Conservation (phyloP, 2,888 invertebrate genomes). For the Drosophila paramelanica region DNA sequence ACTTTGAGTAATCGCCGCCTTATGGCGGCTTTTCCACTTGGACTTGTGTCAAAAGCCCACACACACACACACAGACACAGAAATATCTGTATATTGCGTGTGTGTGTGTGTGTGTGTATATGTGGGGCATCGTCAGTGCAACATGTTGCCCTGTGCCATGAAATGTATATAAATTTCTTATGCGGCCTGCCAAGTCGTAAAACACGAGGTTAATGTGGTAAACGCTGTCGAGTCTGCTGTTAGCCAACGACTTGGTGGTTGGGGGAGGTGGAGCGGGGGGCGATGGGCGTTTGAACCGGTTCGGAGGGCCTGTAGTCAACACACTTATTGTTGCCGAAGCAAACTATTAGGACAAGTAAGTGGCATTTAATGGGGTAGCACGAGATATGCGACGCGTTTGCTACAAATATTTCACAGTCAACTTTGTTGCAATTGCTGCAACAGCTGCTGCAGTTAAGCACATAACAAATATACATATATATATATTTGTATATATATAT, state of each 20-base stretch:
- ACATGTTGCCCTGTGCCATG: slow-evolving; percentile 73
- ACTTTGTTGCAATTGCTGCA: slow-evolving; percentile 41
- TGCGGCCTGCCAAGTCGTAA: slow-evolving; percentile 77
- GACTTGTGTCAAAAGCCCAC: slow-evolving; percentile 70
- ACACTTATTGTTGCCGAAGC: slow-evolving; percentile 66
- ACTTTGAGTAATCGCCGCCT: slow-evolving; percentile 74
- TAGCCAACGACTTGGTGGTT: slow-evolving; percentile 4
- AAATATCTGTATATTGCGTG: background rate
- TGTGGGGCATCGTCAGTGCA: slow-evolving; percentile 66
- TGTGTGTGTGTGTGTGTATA: slow-evolving; percentile 15
- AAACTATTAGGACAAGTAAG: slow-evolving; percentile 75
- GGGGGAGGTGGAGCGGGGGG: slow-evolving; percentile 5
- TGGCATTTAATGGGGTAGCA: slow-evolving; percentile 72
- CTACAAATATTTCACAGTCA: slow-evolving; percentile 59
- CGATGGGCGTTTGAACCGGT: background rate
- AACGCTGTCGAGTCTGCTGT: slow-evolving; percentile 55
- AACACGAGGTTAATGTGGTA: slow-evolving; percentile 78
- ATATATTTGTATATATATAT: background rate
- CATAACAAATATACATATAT: background rate
- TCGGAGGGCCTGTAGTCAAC: slow-evolving; percentile 29
- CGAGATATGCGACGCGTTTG: slow-evolving; percentile 12
- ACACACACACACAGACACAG: slow-evolving; percentile 6
- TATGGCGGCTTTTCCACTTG: slow-evolving; percentile 70
- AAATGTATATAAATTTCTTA: slow-evolving; percentile 79
- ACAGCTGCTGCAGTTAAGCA: slow-evolving; percentile 12